Conservation (phyloP, 2,888 invertebrate species). For the Acanthosepion pharaonis region DNA sequence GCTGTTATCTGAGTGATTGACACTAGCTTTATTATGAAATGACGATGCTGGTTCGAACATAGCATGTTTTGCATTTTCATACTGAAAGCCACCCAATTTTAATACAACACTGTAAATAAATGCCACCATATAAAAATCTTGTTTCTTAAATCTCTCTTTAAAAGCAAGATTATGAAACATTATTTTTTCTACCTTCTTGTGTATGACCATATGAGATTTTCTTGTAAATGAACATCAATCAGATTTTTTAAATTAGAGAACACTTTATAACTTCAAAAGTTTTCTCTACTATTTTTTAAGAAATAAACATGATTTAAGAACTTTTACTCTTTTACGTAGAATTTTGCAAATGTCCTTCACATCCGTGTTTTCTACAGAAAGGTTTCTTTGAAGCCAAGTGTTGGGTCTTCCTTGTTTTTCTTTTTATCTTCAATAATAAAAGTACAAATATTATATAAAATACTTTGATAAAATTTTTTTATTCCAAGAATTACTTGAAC, state of each 20-base stretch:
- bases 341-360: neutral
- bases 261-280: neutral
- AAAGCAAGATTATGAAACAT: neutral
- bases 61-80: neutral
- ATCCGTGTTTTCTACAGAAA: neutral
- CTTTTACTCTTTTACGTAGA: neutral
- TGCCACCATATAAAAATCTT: neutral
- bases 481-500: neutral
- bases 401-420: neutral
- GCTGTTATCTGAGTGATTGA: neutral
- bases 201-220: neutral
- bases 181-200: neutral
- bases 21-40: neutral
- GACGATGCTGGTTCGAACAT: neutral
- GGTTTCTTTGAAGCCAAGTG: neutral
- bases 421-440: neutral
- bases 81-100: neutral
- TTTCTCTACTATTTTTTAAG: neutral
- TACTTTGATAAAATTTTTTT: neutral
- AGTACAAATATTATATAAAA: neutral
- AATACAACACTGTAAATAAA: neutral
- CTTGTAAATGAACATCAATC: neutral
- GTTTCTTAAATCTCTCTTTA: neutral
- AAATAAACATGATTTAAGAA: neutral
- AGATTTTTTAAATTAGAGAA: neutral